A percentile compares a stretch with the other conserved stretches of the same genome.
Conservation (phyloP, 1,140 invertebrate genomes). For the Monochamus saltuarius region DNA sequence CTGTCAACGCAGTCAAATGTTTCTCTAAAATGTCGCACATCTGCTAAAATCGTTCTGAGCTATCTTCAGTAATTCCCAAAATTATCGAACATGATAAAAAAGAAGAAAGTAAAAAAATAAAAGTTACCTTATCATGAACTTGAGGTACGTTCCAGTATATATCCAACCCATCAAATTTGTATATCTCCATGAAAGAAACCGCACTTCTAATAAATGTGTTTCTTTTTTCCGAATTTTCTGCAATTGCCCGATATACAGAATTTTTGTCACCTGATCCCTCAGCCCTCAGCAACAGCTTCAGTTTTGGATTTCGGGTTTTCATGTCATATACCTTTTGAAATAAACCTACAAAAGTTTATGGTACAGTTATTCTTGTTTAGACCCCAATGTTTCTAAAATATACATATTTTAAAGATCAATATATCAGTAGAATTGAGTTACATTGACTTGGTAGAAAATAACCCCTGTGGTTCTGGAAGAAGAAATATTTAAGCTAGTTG, state of each 20-base stretch:
- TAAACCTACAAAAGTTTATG: constrained; percentile 1
- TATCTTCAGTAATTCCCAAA: too few relatives aligned
- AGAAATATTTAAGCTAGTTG: too few relatives aligned
- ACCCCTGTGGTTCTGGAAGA: too few relatives aligned
- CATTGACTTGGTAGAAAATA: too few relatives aligned
- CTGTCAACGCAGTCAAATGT: too few relatives aligned
- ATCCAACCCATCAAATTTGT: constrained; percentile 29
- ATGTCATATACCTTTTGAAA: constrained; percentile 9
- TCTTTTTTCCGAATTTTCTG: constrained; percentile 17
- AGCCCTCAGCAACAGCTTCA: constrained; percentile 24
- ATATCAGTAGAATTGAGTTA: too few relatives aligned
- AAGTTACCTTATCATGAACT: constrained; percentile 16
- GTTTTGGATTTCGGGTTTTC: constrained; percentile 18
- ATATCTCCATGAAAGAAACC: constrained; percentile 16
- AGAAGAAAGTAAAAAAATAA: constrained; percentile 9
- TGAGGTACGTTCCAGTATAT: constrained; percentile 31
- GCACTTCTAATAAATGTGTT: constrained; percentile 18
- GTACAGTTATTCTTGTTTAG: too few relatives aligned
- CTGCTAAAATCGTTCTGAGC: too few relatives aligned
- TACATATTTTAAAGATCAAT: too few relatives aligned
- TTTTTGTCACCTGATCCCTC: constrained; percentile 16
- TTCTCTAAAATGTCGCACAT: too few relatives aligned
- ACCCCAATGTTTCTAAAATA: too few relatives aligned
- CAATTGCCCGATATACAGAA: constrained; percentile 8
- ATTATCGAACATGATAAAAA: too few relatives aligned